Evolutionary conservation across 2,113 vertebrate genomes (phyloP).

Genomic region (Cairina moschata): DNA sequence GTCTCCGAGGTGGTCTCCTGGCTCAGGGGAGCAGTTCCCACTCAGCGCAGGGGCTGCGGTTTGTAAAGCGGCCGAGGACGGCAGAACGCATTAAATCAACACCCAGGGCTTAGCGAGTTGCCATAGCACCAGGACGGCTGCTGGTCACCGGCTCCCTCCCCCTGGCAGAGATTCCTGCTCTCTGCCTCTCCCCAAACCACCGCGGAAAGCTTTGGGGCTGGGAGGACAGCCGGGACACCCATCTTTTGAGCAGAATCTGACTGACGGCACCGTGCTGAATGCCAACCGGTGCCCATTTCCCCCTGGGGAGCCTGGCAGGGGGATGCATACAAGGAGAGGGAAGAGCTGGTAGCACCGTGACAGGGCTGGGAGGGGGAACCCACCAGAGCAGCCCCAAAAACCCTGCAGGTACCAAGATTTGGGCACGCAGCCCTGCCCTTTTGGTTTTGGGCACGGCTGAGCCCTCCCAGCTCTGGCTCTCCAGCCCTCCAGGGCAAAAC

Average conservation of each 20-base stretch:
- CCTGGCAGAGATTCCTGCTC: too few relatives aligned
- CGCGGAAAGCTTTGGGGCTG: too few relatives aligned
- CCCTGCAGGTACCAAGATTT: background rate
- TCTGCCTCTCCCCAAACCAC: too few relatives aligned
- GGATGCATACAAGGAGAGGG: too few relatives aligned
- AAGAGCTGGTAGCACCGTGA: background rate
- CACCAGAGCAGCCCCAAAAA: background rate
- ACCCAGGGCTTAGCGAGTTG: background rate
- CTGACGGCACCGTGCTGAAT: too few relatives aligned
- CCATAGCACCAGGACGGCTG: background rate
- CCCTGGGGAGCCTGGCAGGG: too few relatives aligned
- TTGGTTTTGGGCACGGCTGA: background rate
- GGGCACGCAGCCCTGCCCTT: background rate
- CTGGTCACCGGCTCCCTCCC: background rate
- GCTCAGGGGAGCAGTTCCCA: background rate
- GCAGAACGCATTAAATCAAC: background rate
- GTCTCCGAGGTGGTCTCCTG: background rate
- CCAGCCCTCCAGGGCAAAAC: conserved; percentile 59
- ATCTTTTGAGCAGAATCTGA: too few relatives aligned
- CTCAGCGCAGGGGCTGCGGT: background rate
- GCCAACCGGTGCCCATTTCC: too few relatives aligned
- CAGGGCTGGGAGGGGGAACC: background rate
- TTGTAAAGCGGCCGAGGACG: background rate
- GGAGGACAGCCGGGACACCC: too few relatives aligned
- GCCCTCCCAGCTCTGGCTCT: conserved; percentile 33